These are phyloP conservation scores for Drosophila borealis DNA, from an alignment of 2,888 invertebrate genomes.

Conservation along the genomic window DNA sequence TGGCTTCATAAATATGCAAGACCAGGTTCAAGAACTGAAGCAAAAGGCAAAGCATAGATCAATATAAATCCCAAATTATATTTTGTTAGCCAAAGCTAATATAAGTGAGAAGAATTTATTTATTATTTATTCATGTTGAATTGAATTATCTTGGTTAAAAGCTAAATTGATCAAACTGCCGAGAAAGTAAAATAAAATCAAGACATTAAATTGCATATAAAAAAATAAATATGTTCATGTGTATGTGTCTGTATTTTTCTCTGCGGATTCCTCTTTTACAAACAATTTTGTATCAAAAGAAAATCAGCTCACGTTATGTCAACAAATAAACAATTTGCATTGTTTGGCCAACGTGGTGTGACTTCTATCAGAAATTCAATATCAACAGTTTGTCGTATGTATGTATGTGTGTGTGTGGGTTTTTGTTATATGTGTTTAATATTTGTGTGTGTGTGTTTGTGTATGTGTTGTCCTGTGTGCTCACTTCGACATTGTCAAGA, in stretches of 20 bases:
- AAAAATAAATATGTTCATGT: not conserved
- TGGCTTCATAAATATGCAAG: too few relatives aligned
- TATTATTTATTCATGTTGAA: too few relatives aligned
- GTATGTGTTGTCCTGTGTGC: constrained; percentile 5
- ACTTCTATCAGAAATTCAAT: constrained; percentile 16
- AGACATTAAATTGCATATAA: too few relatives aligned
- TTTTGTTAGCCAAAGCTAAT: too few relatives aligned
- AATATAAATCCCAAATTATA: too few relatives aligned
- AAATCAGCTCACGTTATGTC: constrained; percentile 13
- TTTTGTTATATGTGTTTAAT: not conserved
- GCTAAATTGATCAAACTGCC: too few relatives aligned
- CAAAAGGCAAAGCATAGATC: too few relatives aligned
- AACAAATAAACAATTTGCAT: constrained; percentile 24
- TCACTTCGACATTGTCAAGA: constrained; percentile 21
- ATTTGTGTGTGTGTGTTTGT: not conserved
- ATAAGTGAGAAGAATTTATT: too few relatives aligned
- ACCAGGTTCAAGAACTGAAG: too few relatives aligned
- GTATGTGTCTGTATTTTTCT: not conserved
- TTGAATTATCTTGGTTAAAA: too few relatives aligned
- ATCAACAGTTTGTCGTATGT: constrained; percentile 16
- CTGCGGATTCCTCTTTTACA: not conserved
- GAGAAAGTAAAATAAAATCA: too few relatives aligned
- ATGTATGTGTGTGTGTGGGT: not conserved
- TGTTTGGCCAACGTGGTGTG: constrained; percentile 10
- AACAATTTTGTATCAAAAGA: constrained; percentile 9